Evolutionary conservation across 2,888 invertebrate genomes (phyloP).

Genomic region (Cryptophagus acutangulus): DNA sequence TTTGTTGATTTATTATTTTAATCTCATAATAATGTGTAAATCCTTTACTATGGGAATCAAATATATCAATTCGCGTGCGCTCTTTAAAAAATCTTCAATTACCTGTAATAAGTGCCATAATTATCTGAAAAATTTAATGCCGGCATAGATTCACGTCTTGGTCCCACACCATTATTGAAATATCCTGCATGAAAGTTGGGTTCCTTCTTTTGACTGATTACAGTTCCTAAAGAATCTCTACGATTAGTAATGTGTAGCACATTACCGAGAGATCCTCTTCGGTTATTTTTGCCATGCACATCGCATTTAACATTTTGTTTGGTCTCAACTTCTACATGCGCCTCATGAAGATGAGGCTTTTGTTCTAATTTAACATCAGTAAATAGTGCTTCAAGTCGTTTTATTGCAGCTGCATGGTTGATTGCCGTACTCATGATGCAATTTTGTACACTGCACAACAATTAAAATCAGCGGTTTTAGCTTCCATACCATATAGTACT

Average conservation of each 20-base stretch:
- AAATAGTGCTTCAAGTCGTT: slow-evolving; percentile 69
- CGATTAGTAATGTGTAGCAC: slow-evolving; percentile 49
- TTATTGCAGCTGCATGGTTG: slow-evolving; percentile 63
- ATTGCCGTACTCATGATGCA: slow-evolving; percentile 47
- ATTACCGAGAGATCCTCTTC: slow-evolving; percentile 57
- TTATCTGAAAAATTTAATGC: slow-evolving; percentile 38
- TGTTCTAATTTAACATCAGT: slow-evolving; percentile 59
- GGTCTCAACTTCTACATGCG: slow-evolving; percentile 50
- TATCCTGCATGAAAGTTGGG: slow-evolving; percentile 25
- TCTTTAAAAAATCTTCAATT: slow-evolving; percentile 11
- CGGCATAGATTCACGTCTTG: slow-evolving; percentile 49
- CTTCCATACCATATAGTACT: too few relatives aligned
- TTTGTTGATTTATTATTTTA: neutral
- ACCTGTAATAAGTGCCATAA: slow-evolving; percentile 36
- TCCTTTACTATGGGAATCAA: too few relatives aligned
- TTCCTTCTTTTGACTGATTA: slow-evolving; percentile 36
- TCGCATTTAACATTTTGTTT: slow-evolving; percentile 64
- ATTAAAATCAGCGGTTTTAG: too few relatives aligned
- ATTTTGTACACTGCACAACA: too few relatives aligned
- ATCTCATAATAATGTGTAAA: too few relatives aligned
- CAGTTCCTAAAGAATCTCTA: slow-evolving; percentile 54
- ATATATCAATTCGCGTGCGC: too few relatives aligned
- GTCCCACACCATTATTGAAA: slow-evolving; percentile 49
- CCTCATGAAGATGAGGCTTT: slow-evolving; percentile 31
- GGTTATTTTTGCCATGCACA: slow-evolving; percentile 58